phyloP scores from a whole-genome alignment of 2,797 vertebrate species.

The Acrossocheilus fasciatus region DNA sequence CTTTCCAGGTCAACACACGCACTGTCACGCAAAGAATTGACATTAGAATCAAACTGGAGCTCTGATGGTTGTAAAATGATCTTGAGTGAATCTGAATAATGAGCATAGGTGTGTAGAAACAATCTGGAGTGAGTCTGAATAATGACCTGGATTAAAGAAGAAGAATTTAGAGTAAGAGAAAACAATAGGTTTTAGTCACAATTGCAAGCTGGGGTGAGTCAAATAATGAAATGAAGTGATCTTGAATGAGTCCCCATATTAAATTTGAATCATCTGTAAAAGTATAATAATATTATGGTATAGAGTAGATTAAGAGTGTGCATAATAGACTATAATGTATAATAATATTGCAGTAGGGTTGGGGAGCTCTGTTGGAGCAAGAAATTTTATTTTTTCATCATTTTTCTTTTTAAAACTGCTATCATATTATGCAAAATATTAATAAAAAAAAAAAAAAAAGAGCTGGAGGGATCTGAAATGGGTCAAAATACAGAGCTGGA shows the following conservation, averaged over 20 bases:
- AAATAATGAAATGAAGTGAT: not conserved
- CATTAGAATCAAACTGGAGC: not conserved
- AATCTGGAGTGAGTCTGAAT: not conserved
- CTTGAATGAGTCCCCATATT: not conserved
- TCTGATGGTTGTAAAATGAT: not conserved
- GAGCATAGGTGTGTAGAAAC: not conserved
- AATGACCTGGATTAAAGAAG: not conserved
- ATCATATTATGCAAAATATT: too few species aligned
- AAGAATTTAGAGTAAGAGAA: not conserved
- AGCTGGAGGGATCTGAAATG: too few species aligned
- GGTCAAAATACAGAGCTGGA: too few species aligned
- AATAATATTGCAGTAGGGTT: too few species aligned
- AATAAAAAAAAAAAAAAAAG: too few species aligned
- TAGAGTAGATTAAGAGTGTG: not conserved
- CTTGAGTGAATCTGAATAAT: constrained; percentile 13
- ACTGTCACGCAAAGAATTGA: constrained; percentile 69
- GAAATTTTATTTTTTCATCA: too few species aligned
- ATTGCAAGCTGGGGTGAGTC: not conserved
- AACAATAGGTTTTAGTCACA: not conserved
- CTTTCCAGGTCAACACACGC: constrained; percentile 86
- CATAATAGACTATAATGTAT: not conserved
- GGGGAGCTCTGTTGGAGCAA: too few species aligned
- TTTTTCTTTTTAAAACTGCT: too few species aligned
- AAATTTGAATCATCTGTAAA: not conserved
- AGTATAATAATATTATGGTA: not conserved